Percentiles rank a stretch among this genome's conserved stretches.
Conservation (phyloP, 2,888 invertebrate species). For the Pachydiplax longipennis region DNA sequence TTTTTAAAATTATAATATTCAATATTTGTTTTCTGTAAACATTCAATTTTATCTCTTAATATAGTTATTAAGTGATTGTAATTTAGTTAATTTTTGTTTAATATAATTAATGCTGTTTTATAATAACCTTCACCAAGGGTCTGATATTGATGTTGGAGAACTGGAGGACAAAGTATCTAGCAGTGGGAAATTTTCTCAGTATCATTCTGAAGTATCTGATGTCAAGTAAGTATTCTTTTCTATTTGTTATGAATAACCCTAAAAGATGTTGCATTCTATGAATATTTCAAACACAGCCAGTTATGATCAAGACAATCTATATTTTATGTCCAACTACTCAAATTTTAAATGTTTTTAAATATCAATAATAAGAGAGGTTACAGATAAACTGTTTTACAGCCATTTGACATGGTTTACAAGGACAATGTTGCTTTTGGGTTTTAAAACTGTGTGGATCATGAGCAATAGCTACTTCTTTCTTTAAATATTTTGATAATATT, state of each 20-base stretch:
- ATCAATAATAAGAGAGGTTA: no score
- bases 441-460: not conserved
- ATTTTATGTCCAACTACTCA: no score
- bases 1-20: no score
- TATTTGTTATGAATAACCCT: not conserved
- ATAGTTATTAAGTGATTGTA: no score
- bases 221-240: constrained; percentile 57
- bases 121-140: constrained; percentile 54
- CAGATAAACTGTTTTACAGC: no score
- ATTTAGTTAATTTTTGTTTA: not conserved
- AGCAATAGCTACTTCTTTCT: constrained; percentile 2
- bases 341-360: no score
- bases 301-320: no score
- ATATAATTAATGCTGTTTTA: not conserved
- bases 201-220: constrained; percentile 60
- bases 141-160: constrained; percentile 59
- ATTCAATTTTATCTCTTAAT: no score
- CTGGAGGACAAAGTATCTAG: constrained; percentile 57
- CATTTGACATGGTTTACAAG: no score
- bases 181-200: constrained; percentile 46
- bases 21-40: no score
- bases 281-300: no score
- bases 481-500: constrained; percentile 55
- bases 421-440: constrained; percentile 17
- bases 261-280: no score